Conservation (phyloP, 2,113 vertebrate species). For the Pelusios castaneus region DNA sequence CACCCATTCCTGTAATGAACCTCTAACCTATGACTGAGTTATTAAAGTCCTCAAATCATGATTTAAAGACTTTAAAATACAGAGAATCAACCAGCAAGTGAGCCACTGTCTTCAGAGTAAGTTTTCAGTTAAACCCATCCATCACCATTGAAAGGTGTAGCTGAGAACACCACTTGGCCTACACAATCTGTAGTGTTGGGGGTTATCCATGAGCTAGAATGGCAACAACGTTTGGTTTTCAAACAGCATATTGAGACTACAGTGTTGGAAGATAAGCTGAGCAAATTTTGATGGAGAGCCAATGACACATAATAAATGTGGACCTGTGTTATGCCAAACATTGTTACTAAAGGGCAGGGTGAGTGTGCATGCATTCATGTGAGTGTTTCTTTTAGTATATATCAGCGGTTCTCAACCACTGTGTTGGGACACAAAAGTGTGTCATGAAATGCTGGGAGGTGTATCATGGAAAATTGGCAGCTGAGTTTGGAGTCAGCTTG, state of each 20-base stretch:
- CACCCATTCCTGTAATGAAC: too few relatives aligned
- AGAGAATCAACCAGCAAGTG: too few relatives aligned
- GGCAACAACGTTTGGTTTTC: slow-evolving; percentile 48
- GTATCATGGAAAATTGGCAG: too few relatives aligned
- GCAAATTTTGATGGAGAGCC: slow-evolving; percentile 23
- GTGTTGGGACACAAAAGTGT: too few relatives aligned
- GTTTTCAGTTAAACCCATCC: neutral
- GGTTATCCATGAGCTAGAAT: slow-evolving; percentile 34
- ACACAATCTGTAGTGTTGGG: slow-evolving; percentile 15
- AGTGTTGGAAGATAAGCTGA: slow-evolving; percentile 40
- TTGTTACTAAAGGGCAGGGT: neutral
- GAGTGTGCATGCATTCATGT: neutral
- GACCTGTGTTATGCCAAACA: neutral
- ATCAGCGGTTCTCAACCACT: too few relatives aligned
- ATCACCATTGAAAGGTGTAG: neutral
- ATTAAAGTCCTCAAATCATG: too few relatives aligned
- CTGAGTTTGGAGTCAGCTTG: too few relatives aligned
- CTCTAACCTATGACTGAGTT: too few relatives aligned
- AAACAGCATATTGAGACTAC: slow-evolving; percentile 48
- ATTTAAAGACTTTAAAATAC: too few relatives aligned
- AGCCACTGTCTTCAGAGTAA: neutral
- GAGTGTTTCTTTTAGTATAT: slow-evolving; percentile 3
- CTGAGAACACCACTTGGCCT: neutral
- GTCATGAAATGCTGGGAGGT: too few relatives aligned
- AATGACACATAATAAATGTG: neutral